phyloP scores from a whole-genome alignment of 2,888 invertebrate genomes.

The Drepana falcataria region DNA sequence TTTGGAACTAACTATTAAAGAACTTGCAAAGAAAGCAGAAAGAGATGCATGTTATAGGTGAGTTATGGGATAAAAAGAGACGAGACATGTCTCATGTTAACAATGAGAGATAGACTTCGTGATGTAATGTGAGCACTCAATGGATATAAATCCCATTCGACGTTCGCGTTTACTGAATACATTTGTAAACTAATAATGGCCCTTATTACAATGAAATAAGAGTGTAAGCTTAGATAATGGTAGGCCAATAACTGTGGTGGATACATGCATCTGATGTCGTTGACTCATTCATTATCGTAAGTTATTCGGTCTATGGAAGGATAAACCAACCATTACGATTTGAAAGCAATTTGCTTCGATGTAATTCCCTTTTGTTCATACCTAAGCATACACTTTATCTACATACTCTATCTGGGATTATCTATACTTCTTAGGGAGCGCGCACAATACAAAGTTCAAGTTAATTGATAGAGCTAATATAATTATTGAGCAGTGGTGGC shows the following conservation, averaged over 20 bases:
- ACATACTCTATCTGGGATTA: neutral
- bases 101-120: slow-evolving; percentile 59
- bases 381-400: neutral
- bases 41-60: slow-evolving; percentile 12
- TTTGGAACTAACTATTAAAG: slow-evolving; percentile 15
- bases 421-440: neutral
- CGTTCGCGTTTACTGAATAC: slow-evolving; percentile 17
- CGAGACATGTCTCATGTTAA: slow-evolving; percentile 45
- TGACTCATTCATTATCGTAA: slow-evolving; percentile 58
- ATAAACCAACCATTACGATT: slow-evolving; percentile 25
- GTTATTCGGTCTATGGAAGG: slow-evolving; percentile 36
- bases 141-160: slow-evolving; percentile 39
- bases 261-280: slow-evolving; percentile 45
- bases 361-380: slow-evolving; percentile 4
- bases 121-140: slow-evolving; percentile 63
- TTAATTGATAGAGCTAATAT: too few relatives aligned
- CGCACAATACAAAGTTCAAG: too few relatives aligned
- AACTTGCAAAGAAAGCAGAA: slow-evolving; percentile 27
- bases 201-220: slow-evolving; percentile 17
- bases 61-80: slow-evolving; percentile 20
- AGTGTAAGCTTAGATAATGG: slow-evolving; percentile 1
- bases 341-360: slow-evolving; percentile 22
- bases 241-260: slow-evolving; percentile 6
- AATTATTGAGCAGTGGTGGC: too few relatives aligned
- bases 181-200: slow-evolving; percentile 15